Base-by-base conservation (phyloP, 2,797 vertebrate genomes). In the Myotis daubentonii region DNA sequence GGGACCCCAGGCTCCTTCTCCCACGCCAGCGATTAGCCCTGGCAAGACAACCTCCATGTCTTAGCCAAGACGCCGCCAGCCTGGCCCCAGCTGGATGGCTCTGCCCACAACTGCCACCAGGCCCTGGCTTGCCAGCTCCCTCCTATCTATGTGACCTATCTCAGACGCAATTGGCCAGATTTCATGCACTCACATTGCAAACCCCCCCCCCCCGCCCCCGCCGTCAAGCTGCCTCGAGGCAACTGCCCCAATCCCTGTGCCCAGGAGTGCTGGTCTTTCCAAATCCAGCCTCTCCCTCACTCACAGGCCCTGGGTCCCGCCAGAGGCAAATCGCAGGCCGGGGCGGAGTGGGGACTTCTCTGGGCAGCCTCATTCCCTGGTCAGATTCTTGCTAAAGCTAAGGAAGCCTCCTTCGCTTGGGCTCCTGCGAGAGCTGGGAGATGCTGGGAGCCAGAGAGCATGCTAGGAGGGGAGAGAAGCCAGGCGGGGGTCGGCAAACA, bases 61-160 rank as follows among this genome's bases (percentile, higher is more conserved):
- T 8, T 3, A 17, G 60, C 72, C 88, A 72, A 17, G 85, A 71
- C 0, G 6, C 41, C 8, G 30, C 33, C 80, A 41, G 33, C 38
- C 20, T 9, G 20, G 78, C 53, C 57, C 78, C 60, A 44, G 41
- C 87, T 85, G 79, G 51, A 72, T 0, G 0, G 87, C n/a, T 55
- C 87, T 93, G 41, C 68, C 79, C 83, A 62, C 80, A 8, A 19
- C 91, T 76, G 23, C 75, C 72, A 41, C 70, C 49, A 41, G 75
- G 60, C 62, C 36, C 41, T 3, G 1, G 65, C 20, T 44, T 25
- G 28, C 65, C 81, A 60, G 62, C 62, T 33, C 62, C 74, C 20
- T n/a, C 20, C 80, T 80, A 15, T 8, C 33, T 25, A 0, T 1
- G 0, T 10, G 57, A 13, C 78, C 72, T 30, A 28, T 83, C 87